These are phyloP conservation scores for Perccottus glenii DNA, from an alignment of 2,113 vertebrate genomes.

Conservation along the genomic window DNA sequence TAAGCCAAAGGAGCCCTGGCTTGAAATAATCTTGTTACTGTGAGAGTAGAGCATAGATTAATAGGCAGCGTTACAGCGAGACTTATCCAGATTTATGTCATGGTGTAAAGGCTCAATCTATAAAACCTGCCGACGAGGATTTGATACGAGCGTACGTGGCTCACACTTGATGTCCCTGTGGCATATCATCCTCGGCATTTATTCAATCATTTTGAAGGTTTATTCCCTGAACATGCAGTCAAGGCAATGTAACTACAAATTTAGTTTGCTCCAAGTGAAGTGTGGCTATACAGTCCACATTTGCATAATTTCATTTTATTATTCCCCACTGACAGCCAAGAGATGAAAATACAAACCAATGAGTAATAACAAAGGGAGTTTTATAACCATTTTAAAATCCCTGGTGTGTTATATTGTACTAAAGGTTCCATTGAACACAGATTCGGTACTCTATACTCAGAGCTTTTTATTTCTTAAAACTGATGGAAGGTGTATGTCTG, in stretches of 20 bases:
- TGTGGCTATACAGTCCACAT: constrained; percentile 15
- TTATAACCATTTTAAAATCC: constrained; percentile 29
- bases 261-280: constrained; percentile 21
- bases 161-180: constrained; percentile 20
- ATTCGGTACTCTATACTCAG: constrained; percentile 66
- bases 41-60: constrained; percentile 56
- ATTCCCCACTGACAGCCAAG: constrained; percentile 15
- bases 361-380: constrained; percentile 34
- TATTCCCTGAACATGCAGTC: constrained; percentile 12
- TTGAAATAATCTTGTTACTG: constrained; percentile 71
- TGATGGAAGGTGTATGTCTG: constrained; percentile 44
- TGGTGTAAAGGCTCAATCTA: constrained; percentile 50
- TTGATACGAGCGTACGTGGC: constrained; percentile 7
- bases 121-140: constrained; percentile 33
- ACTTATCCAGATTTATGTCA: constrained; percentile 63
- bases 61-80: constrained; percentile 52
- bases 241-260: constrained; percentile 12
- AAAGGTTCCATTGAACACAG: constrained; percentile 45
- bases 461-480: constrained; percentile 44
- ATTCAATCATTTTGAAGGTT: constrained; percentile 38
- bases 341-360: constrained; percentile 20
- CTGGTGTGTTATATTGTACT: constrained; percentile 23
- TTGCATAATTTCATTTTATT: constrained; percentile 42
- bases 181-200: constrained; percentile 20
- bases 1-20: constrained; percentile 43